These are phyloP conservation scores for Mechanitis messenoides DNA, from an alignment of 2,888 invertebrate genomes.

Conservation along the genomic window DNA sequence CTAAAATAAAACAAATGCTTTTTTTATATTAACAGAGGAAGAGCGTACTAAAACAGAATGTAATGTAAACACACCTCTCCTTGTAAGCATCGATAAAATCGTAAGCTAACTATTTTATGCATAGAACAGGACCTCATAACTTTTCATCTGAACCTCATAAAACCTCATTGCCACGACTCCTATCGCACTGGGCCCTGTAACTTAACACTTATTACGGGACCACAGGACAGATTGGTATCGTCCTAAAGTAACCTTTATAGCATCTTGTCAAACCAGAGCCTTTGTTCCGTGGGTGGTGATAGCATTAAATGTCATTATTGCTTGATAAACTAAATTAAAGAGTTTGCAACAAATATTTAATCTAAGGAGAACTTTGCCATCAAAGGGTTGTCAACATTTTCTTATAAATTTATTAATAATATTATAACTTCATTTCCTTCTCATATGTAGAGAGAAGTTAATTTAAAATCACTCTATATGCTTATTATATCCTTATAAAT, in stretches of 20 bases:
- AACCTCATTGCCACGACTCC: conserved; percentile 43
- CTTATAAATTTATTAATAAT: background rate
- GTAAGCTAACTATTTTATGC: conserved; percentile 41
- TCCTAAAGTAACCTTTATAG: conserved; percentile 40
- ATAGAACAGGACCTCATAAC: conserved; percentile 42
- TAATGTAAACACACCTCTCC: background rate
- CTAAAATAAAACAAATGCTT: too few relatives aligned
- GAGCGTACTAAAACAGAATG: too few relatives aligned
- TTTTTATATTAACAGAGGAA: too few relatives aligned
- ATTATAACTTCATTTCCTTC: conserved; percentile 1
- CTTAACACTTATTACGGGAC: conserved; percentile 48
- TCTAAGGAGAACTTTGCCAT: conserved; percentile 12
- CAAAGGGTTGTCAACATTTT: conserved; percentile 17
- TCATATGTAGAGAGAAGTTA: background rate
- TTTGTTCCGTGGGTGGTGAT: conserved; percentile 39
- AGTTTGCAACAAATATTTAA: conserved; percentile 24
- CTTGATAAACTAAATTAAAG: conserved; percentile 33
- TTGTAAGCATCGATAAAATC: conserved; percentile 25
- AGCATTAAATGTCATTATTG: conserved; percentile 37
- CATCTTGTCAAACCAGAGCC: conserved; percentile 25
- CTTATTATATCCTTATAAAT: conserved; percentile 14
- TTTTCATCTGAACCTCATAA: conserved; percentile 47
- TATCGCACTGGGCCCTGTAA: conserved; percentile 43
- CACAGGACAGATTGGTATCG: conserved; percentile 44
- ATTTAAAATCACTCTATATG: background rate